A percentile compares a stretch with the other conserved stretches of the same genome.
Evolutionary conservation across 2,888 invertebrate genomes (phyloP).

Genomic region (Caenorhabditis japonica): DNA sequence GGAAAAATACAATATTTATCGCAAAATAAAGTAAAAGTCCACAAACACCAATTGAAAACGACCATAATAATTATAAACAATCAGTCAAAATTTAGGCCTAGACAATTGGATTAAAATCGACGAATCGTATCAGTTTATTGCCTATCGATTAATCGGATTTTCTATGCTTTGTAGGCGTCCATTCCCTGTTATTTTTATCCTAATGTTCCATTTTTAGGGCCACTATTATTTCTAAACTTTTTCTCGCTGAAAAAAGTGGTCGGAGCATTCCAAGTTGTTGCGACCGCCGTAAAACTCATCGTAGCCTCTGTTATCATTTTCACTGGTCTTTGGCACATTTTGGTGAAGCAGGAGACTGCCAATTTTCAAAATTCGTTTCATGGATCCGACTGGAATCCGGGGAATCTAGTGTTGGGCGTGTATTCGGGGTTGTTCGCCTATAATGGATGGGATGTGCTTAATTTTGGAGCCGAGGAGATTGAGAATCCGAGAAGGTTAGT

Average conservation of each 20-base stretch:
- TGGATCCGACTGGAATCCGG: slow-evolving; percentile 63
- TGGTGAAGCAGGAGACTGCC: slow-evolving; percentile 62
- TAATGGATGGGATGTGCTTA: slow-evolving; percentile 75
- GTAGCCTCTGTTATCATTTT: slow-evolving; percentile 68
- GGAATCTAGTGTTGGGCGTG: slow-evolving; percentile 66
- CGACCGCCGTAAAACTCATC: slow-evolving; percentile 67
- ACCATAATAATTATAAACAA: no score
- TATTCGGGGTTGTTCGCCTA: slow-evolving; percentile 72
- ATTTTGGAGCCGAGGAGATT: slow-evolving; percentile 73
- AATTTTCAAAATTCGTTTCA: slow-evolving; percentile 63
- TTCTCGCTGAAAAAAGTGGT: slow-evolving; percentile 65
- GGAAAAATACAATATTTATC: no score
- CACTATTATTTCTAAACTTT: slow-evolving; percentile 60
- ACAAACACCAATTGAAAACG: no score
- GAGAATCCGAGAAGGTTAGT: slow-evolving; percentile 69
- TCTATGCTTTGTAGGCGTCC: not conserved
- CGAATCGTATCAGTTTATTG: slow-evolving; percentile 24
- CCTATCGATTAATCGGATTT: slow-evolving; percentile 54
- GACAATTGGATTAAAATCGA: slow-evolving; percentile 48
- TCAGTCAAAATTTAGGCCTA: slow-evolving; percentile 41
- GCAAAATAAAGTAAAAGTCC: no score
- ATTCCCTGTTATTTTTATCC: not conserved
- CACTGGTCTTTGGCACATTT: slow-evolving; percentile 70
- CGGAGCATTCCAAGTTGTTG: slow-evolving; percentile 69
- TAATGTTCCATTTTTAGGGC: slow-evolving; percentile 52